phyloP scores from a whole-genome alignment of 2,888 invertebrate genomes.

The Coenonympha arcania region DNA sequence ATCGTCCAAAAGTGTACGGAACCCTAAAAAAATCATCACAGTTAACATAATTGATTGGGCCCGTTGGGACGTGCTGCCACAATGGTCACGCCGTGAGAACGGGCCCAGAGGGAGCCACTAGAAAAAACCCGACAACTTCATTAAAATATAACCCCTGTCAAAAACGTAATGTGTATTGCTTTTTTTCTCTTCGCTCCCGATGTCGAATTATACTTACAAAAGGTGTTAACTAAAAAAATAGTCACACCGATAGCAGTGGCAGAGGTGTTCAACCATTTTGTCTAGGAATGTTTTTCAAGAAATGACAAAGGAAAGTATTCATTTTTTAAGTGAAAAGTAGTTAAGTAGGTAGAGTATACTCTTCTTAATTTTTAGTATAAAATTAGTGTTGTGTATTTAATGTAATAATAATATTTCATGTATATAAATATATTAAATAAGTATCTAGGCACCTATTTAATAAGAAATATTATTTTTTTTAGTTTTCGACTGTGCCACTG shows the following conservation, averaged over 20 bases:
- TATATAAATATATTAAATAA: too few relatives aligned
- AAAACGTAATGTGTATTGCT: constrained; percentile 66
- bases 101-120: constrained; percentile 32
- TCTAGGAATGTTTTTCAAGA: constrained; percentile 32
- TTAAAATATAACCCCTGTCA: constrained; percentile 74
- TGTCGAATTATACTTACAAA: constrained; percentile 73
- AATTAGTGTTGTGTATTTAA: too few relatives aligned
- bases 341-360: too few relatives aligned
- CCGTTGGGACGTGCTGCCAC: constrained; percentile 65
- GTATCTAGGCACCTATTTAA: too few relatives aligned
- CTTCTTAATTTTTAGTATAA: too few relatives aligned
- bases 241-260: constrained; percentile 42
- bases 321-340: too few relatives aligned
- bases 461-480: too few relatives aligned
- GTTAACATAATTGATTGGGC: constrained; percentile 71
- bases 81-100: constrained; percentile 63
- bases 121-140: constrained; percentile 64
- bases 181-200: constrained; percentile 67
- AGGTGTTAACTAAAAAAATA: constrained; percentile 70
- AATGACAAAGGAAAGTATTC: too few relatives aligned
- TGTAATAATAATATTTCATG: too few relatives aligned
- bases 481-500: too few relatives aligned
- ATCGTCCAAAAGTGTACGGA: neutral
- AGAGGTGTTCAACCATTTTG: constrained; percentile 55
- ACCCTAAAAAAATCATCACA: constrained; percentile 55